phyloP scores from a whole-genome alignment of 1,140 invertebrate species.

The Zaprionus africanus region DNA sequence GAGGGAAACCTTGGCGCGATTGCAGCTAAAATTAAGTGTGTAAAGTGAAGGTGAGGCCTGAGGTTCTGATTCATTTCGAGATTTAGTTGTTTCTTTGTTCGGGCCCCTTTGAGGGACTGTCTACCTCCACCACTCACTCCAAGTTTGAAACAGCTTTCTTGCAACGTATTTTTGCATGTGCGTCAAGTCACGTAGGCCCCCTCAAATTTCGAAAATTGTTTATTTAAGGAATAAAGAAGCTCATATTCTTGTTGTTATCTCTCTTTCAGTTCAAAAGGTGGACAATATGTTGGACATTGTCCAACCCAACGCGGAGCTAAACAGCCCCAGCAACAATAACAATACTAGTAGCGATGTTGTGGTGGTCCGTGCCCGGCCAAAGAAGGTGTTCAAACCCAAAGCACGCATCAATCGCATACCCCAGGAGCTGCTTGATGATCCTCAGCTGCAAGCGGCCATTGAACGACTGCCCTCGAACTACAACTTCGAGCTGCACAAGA shows the following conservation, averaged over 20 bases:
- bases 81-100: conserved; percentile 32
- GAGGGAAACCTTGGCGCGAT: conserved; percentile 61
- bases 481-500: conserved; percentile 99
- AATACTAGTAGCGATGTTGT: conserved; percentile 84
- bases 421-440: conserved; percentile 92
- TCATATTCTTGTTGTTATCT: conserved; percentile 11
- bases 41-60: conserved; percentile 59
- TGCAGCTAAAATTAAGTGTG: conserved; percentile 47
- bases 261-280: conserved; percentile 21
- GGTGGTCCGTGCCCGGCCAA: conserved; percentile 90
- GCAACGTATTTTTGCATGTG: conserved; percentile 19
- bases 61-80: conserved; percentile 34
- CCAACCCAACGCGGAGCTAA: conserved; percentile 51
- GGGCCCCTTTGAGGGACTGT: background rate
- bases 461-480: conserved; percentile 95
- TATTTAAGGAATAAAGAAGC: conserved; percentile 10
- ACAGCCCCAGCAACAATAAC: conserved; percentile 36
- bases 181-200: conserved; percentile 66
- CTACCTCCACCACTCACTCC: background rate
- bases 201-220: conserved; percentile 11
- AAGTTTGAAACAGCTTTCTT: conserved; percentile 9
- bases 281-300: conserved; percentile 75
- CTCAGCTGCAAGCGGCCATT: conserved; percentile 90
- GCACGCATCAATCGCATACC: conserved; percentile 92
- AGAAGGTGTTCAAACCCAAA: conserved; percentile 91